Evolutionary conservation across 2,113 vertebrate genomes (phyloP).

Genomic region (Phoenicopterus ruber): DNA sequence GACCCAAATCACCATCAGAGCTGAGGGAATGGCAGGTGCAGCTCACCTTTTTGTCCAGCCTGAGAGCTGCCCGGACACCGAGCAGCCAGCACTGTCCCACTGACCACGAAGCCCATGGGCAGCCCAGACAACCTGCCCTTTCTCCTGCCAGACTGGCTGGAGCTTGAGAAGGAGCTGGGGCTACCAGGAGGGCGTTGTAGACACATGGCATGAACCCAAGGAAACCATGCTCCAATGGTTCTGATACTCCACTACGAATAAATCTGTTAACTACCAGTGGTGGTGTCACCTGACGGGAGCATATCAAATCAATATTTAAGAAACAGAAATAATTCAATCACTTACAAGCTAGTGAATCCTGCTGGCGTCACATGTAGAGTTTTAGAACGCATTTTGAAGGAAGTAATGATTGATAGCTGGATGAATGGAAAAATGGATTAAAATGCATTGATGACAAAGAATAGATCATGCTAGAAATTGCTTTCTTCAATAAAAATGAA

Average conservation of each 20-base stretch:
- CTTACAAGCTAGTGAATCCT: background rate
- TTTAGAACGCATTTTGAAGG: background rate
- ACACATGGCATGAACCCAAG: background rate
- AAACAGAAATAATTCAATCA: background rate
- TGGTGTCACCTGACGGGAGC: background rate
- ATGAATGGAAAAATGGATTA: background rate
- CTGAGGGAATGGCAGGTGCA: background rate
- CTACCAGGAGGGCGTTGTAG: background rate
- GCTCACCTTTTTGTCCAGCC: background rate
- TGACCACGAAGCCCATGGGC: background rate
- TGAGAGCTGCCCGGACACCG: background rate
- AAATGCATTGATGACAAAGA: background rate
- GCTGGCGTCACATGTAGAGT: background rate
- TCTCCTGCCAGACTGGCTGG: background rate
- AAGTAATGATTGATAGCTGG: background rate
- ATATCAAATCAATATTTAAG: background rate
- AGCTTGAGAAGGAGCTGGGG: background rate
- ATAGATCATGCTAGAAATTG: background rate
- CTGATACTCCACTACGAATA: background rate
- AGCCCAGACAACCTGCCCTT: background rate
- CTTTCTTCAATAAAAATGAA: background rate
- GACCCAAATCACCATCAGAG: background rate
- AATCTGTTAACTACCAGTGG: background rate
- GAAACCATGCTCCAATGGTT: background rate
- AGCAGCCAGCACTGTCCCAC: background rate